Conservation (phyloP, 2,113 vertebrate species). For the Lontra canadensis region DNA sequence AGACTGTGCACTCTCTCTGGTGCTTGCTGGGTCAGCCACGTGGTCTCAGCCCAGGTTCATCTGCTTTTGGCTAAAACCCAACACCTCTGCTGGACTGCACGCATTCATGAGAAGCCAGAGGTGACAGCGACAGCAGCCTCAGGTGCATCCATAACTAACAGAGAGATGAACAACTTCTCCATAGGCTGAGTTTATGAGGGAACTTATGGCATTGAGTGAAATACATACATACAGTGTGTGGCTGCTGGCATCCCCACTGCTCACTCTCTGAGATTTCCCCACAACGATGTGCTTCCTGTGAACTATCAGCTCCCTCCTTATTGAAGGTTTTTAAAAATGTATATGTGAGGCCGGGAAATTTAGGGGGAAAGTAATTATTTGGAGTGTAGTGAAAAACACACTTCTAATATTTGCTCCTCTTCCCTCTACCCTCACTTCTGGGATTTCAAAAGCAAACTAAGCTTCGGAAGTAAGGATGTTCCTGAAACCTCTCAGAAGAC, state of each 20-base stretch:
- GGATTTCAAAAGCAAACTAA: constrained; percentile 57
- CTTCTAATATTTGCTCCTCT: constrained; percentile 43
- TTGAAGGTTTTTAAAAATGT: not conserved
- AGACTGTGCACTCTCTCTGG: not conserved
- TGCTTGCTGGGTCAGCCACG: not conserved
- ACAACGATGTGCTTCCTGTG: not conserved
- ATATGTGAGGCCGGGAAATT: not conserved
- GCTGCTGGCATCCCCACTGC: not conserved
- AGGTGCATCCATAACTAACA: not conserved
- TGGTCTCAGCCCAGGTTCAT: not conserved
- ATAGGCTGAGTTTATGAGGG: not conserved
- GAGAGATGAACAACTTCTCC: not conserved
- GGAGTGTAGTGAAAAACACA: not conserved
- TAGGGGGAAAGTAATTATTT: constrained; percentile 48
- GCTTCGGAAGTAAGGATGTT: not conserved
- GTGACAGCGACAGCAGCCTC: not conserved
- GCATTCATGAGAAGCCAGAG: not conserved
- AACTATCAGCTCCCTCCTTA: constrained; percentile 30
- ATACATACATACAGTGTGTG: not conserved
- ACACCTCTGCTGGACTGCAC: not conserved
- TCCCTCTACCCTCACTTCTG: not conserved
- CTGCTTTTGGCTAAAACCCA: not conserved
- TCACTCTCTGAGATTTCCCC: not conserved
- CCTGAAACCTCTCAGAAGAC: not conserved
- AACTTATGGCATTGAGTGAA: not conserved